Evolutionary conservation across 2,113 vertebrate genomes (phyloP).

Genomic region (Nothoprocta perdicaria): DNA sequence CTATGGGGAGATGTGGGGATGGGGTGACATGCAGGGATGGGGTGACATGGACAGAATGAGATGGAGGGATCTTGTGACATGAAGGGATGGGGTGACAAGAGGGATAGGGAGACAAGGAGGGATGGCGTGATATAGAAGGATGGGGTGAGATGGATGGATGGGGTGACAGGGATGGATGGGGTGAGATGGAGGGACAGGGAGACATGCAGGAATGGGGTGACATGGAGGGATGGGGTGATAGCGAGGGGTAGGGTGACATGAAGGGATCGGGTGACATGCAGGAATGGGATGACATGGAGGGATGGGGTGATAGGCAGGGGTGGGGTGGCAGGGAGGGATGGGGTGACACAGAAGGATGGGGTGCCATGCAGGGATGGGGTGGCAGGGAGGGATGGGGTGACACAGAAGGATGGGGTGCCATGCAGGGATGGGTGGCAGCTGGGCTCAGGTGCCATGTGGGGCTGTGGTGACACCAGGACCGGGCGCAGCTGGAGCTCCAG

Average conservation of each 20-base stretch:
- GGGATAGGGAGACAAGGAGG: not conserved
- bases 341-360: not conserved
- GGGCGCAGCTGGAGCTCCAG: too few species aligned
- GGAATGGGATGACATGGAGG: too few species aligned
- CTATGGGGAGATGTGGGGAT: too few species aligned
- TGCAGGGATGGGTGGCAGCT: not conserved
- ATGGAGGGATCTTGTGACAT: not conserved
- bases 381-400: not conserved
- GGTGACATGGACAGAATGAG: not conserved
- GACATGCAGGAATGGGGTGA: not conserved
- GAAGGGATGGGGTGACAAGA: not conserved
- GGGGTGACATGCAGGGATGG: not conserved
- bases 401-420: not conserved
- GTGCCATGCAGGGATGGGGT: not conserved
- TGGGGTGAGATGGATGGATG: not conserved
- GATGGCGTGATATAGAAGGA: not conserved
- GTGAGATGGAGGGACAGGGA: not conserved
- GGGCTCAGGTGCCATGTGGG: not conserved
- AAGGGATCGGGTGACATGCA: too few species aligned
- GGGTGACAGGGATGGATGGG: accelerated
- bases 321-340: too few species aligned
- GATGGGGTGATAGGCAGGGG: too few species aligned
- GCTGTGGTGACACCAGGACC: not conserved
- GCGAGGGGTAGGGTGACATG: not conserved
- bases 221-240: accelerated